Percentiles rank a stretch among this genome's conserved stretches.
These are phyloP conservation scores for Bemisia tabaci DNA, from an alignment of 1,140 invertebrate genomes.

Conservation along the genomic window DNA sequence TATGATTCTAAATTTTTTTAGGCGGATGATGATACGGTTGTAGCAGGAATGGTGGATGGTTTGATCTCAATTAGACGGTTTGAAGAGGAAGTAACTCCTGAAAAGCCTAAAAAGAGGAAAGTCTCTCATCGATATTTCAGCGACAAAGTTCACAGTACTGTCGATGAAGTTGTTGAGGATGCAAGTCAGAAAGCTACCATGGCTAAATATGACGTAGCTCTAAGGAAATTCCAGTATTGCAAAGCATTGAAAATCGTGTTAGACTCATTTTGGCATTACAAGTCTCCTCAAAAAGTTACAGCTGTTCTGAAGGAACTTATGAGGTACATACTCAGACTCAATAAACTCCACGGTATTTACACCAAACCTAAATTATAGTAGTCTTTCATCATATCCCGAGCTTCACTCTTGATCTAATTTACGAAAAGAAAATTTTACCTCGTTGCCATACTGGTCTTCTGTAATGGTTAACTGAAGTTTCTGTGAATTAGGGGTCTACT, in stretches of 20 bases:
- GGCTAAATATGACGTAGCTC: conserved; percentile 47
- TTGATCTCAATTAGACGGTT: conserved; percentile 57
- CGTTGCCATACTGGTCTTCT: too few species aligned
- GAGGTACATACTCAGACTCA: conserved; percentile 23
- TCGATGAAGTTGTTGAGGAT: conserved; percentile 40
- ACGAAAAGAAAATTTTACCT: not conserved
- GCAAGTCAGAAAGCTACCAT: conserved; percentile 32
- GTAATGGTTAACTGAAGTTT: too few species aligned
- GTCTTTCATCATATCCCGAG: not conserved
- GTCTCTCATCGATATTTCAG: conserved; percentile 37
- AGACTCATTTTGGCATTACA: conserved; percentile 39
- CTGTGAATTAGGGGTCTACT: too few species aligned
- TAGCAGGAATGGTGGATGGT: conserved; percentile 84
- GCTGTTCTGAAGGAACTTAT: conserved; percentile 72
- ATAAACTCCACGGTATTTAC: not conserved
- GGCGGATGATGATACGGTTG: conserved; percentile 67
- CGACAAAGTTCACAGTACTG: conserved; percentile 32
- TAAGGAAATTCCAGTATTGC: conserved; percentile 68
- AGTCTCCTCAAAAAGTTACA: conserved; percentile 60
- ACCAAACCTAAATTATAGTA: conserved; percentile 3
- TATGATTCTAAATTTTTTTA: too few species aligned
- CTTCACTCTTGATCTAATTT: not conserved
- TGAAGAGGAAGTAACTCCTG: conserved; percentile 22
- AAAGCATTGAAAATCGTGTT: conserved; percentile 66
- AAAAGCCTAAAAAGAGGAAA: conserved; percentile 24